Evolutionary conservation across 2,797 vertebrate genomes (phyloP).

Genomic region (Lacerta bilineata): DNA sequence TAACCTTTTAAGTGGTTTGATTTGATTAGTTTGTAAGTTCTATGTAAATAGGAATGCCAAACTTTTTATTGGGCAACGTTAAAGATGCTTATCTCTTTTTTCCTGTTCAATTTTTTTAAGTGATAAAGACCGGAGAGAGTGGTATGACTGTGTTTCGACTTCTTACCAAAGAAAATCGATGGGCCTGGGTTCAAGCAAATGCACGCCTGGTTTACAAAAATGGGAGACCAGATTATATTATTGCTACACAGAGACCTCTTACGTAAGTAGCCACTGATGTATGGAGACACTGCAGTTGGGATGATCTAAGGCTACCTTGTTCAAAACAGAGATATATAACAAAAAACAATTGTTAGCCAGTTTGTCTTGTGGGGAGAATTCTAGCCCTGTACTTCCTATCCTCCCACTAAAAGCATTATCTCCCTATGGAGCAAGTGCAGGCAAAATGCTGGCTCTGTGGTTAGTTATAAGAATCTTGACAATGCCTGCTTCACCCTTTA

Average conservation of each 20-base stretch:
- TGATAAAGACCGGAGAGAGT: conserved; percentile 90
- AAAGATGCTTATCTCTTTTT: conserved; percentile 31
- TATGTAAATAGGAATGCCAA: neutral
- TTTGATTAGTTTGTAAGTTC: neutral
- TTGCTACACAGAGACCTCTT: conserved; percentile 84
- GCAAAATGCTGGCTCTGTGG: neutral
- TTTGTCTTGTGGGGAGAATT: neutral
- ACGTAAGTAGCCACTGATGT: conserved; percentile 77
- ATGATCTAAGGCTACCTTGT: neutral
- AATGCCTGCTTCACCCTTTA: neutral
- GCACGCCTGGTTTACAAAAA: conserved; percentile 87
- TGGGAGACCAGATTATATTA: conserved; percentile 87
- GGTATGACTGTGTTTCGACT: conserved; percentile 87
- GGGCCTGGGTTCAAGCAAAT: conserved; percentile 87
- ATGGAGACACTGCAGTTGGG: no score
- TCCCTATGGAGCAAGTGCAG: neutral
- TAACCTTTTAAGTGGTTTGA: neutral
- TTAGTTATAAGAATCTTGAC: neutral
- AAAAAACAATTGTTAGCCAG: neutral
- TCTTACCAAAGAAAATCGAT: conserved; percentile 84
- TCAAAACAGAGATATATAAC: neutral
- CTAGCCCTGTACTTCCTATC: neutral
- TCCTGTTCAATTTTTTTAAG: conserved; percentile 61
- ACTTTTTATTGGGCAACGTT: conserved; percentile 26
- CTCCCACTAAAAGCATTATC: neutral